Conservation (phyloP, 1,140 invertebrate species). For the Aphelinus atriplicis region DNA sequence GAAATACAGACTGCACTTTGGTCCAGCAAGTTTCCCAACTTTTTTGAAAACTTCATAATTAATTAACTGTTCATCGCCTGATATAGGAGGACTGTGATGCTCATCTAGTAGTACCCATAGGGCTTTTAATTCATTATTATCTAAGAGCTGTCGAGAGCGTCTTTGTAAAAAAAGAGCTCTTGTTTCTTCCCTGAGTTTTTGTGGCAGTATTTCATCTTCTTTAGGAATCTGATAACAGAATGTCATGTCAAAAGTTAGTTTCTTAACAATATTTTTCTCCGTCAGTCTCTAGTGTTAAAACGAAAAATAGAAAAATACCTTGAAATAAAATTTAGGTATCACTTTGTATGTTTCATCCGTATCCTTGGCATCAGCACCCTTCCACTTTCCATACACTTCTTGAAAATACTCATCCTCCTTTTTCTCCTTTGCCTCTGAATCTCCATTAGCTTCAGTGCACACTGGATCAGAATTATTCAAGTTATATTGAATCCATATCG, state of each 20-base stretch:
- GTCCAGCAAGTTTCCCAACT: slow-evolving; percentile 75
- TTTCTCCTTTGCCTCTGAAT: slow-evolving; percentile 48
- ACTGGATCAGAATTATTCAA: background rate
- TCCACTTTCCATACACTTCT: slow-evolving; percentile 69
- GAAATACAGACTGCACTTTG: slow-evolving; percentile 78
- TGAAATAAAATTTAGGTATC: slow-evolving; percentile 84
- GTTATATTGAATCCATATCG: background rate
- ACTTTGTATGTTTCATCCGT: slow-evolving; percentile 60
- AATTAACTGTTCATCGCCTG: slow-evolving; percentile 83
- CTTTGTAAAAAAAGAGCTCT: slow-evolving; percentile 86
- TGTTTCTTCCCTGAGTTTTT: slow-evolving; percentile 88
- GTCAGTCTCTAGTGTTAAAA: slow-evolving; percentile 11
- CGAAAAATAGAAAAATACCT: slow-evolving; percentile 55
- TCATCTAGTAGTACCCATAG: slow-evolving; percentile 86
- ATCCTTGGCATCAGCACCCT: slow-evolving; percentile 62
- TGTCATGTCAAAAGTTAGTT: slow-evolving; percentile 7
- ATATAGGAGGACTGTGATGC: slow-evolving; percentile 76
- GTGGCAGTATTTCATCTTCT: slow-evolving; percentile 78
- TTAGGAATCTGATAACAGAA: slow-evolving; percentile 70
- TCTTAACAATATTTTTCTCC: background rate
- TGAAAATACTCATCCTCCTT: slow-evolving; percentile 69
- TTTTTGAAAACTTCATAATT: slow-evolving; percentile 86
- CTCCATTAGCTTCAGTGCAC: slow-evolving; percentile 12
- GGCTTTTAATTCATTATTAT: slow-evolving; percentile 87
- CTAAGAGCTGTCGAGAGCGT: slow-evolving; percentile 82